Evolutionary conservation across 2,113 vertebrate genomes (phyloP), one percentile per base, ranked within the genome.

Genomic region (Seriola aureovittata): DNA sequence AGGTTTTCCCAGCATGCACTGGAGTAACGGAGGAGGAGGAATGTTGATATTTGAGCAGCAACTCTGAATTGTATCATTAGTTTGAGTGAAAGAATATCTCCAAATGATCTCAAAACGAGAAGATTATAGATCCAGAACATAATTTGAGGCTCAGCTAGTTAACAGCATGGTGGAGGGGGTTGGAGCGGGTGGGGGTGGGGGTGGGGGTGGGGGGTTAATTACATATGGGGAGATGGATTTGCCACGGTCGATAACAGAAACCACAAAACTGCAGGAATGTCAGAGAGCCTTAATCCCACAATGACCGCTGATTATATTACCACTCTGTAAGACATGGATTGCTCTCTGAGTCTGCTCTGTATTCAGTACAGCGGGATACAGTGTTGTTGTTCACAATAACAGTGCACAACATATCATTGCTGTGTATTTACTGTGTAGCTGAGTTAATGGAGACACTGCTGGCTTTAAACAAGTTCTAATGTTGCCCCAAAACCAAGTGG

Each of bases 251-350:
- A 92, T 89, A 90, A 83, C 65, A 81, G 63, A 60, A 80, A 83
- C 76, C 79, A 42, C 68, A 62, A 78, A 81, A 75, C 34, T 54
- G 36, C 29, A 85, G 84, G 89, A 89, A 91, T 85, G 88, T 65
- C 57, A 60, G 57, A 59, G 64, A 82, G 36, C 46, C 62, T 17
- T 54, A 52, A 74, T 69, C 58, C 85, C 75, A 77, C 80, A 72
- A 23, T 57, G 77, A 54, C 65, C 38, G 21, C 82, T 85, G 81
- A 85, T 89, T 75, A 83, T 17, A 46, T 71, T 74, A 58, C 36
- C 32, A 13, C 64, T 46, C 14, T 14, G 34, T 16, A 23, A 34
- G n/a, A 71, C 29, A 8, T 1, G 19, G 19, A 40, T 50, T 40
- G 23, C 23, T 54, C 42, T 29, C 46, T n/a, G 8, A 1, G 19